phyloP scores from a whole-genome alignment of 1,140 invertebrate species.

The Cotesia vestalis region DNA sequence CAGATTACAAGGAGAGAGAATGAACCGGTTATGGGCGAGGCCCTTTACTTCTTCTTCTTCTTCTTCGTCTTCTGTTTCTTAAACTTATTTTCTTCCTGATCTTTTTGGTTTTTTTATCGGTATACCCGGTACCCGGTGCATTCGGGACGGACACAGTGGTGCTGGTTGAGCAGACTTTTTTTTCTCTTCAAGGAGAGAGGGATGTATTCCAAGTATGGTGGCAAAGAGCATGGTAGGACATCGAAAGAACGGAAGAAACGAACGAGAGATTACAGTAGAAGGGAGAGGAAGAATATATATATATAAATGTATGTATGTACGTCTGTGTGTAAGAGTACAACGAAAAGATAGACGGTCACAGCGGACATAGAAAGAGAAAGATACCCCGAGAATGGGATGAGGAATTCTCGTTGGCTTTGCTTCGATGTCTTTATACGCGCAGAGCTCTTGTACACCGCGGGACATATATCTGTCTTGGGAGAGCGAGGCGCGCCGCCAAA shows the following conservation, averaged over 20 bases:
- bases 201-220: conserved; percentile 65
- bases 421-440: conserved; percentile 67
- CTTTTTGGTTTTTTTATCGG: neutral
- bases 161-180: conserved; percentile 17
- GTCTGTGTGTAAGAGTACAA: conserved; percentile 8
- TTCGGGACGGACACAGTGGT: neutral
- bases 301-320: neutral
- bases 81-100: conserved; percentile 44
- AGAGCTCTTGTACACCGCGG: conserved; percentile 62
- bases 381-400: conserved; percentile 58
- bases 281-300: conserved; percentile 1
- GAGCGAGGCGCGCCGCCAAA: conserved; percentile 63
- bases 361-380: conserved; percentile 32
- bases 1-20: conserved; percentile 43
- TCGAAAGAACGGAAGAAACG: conserved; percentile 25
- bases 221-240: conserved; percentile 61
- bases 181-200: conserved; percentile 34
- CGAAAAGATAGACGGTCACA: conserved; percentile 39
- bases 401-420: conserved; percentile 66
- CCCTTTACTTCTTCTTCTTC: conserved; percentile 48
- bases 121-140: no score
- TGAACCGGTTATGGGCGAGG: conserved; percentile 67
- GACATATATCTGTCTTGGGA: conserved; percentile 67
- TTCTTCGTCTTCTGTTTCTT: conserved; percentile 48
- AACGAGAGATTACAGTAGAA: neutral